Evolutionary conservation across 2,888 invertebrate genomes (phyloP).

Genomic region (Lithophane ornitopus): DNA sequence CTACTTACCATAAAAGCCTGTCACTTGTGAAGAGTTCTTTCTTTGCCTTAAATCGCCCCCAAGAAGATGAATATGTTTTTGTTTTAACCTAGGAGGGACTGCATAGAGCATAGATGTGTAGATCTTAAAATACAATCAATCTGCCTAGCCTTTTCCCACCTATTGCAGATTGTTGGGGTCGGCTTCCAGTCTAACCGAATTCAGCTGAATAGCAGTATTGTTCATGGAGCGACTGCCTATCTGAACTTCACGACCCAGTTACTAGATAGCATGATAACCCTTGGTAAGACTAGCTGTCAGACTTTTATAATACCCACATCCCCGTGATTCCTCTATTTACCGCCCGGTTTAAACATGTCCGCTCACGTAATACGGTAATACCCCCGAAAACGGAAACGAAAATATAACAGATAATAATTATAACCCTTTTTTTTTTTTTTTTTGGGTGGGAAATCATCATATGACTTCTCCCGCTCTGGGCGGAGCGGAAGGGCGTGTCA

Average conservation of each 20-base stretch:
- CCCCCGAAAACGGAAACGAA: neutral
- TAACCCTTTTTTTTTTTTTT: no score
- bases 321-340: neutral
- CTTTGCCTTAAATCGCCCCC: neutral
- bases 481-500: no score
- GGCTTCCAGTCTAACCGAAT: no score
- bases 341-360: neutral
- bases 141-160: neutral
- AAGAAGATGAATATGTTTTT: neutral
- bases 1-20: neutral
- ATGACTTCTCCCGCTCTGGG: no score
- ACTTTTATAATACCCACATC: neutral
- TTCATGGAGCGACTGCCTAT: no score
- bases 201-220: no score
- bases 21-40: neutral
- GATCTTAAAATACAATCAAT: neutral
- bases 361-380: conserved; percentile 12
- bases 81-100: neutral
- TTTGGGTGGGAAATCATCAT: no score
- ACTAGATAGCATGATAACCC: neutral
- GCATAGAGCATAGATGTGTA: neutral
- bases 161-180: neutral
- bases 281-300: no score
- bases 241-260: neutral
- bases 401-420: conserved; percentile 32